These are phyloP conservation scores for Eublepharis macularius DNA, from an alignment of 2,113 vertebrate genomes.

Conservation along the genomic window DNA sequence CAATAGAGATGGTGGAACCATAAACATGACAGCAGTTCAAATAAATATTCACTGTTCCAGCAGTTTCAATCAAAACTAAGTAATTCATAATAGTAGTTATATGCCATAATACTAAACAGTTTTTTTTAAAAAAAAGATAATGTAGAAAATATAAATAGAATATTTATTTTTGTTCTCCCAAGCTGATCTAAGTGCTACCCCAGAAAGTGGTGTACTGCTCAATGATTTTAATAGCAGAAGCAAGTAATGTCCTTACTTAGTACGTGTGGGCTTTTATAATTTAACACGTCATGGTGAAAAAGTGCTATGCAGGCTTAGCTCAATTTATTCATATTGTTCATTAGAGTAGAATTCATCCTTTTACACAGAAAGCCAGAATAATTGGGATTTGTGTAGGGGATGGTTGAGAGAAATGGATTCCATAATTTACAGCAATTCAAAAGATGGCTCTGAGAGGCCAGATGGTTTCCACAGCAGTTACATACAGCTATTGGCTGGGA, in stretches of 20 bases:
- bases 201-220: background rate
- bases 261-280: background rate
- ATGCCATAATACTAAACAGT: slow-evolving; percentile 39
- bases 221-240: background rate
- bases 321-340: background rate
- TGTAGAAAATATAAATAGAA: background rate
- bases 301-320: background rate
- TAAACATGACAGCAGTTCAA: too few relatives aligned
- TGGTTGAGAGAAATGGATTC: background rate
- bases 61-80: too few relatives aligned
- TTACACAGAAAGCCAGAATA: background rate
- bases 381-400: background rate
- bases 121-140: background rate
- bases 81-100: background rate
- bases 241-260: background rate
- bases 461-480: background rate
- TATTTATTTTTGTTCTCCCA: background rate
- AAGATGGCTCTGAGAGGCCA: background rate
- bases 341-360: background rate
- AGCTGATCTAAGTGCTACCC: background rate
- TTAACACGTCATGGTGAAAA: background rate
- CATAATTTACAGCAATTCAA: background rate
- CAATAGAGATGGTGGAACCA: too few relatives aligned
- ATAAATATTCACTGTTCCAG: too few relatives aligned
- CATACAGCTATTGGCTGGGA: background rate